phyloP scores from a whole-genome alignment of 2,797 vertebrate genomes.

The Synaphobranchus kaupii region DNA sequence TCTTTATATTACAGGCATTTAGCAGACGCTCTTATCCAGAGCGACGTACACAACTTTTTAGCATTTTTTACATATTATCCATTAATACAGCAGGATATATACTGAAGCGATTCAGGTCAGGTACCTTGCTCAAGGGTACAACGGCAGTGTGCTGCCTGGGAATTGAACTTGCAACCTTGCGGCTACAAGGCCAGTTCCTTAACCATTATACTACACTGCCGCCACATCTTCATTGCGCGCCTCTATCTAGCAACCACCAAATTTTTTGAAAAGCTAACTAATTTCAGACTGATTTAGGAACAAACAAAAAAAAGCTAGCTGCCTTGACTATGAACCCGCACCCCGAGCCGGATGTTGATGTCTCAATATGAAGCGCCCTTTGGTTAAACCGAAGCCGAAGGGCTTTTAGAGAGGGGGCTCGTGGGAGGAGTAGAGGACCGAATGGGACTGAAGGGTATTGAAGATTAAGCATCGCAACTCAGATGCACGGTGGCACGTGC shows the following conservation, averaged over 20 bases:
- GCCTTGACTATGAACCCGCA: neutral
- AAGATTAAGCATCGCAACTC: constrained; percentile 2
- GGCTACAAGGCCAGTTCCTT: too few relatives aligned
- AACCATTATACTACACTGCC: too few relatives aligned
- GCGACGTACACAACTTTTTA: too few relatives aligned
- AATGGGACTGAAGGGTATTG: neutral
- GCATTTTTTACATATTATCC: too few relatives aligned
- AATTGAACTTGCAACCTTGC: too few relatives aligned
- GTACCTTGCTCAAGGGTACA: too few relatives aligned
- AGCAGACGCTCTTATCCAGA: too few relatives aligned
- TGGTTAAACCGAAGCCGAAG: neutral
- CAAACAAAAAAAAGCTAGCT: neutral
- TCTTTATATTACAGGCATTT: too few relatives aligned
- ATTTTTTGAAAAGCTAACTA: neutral
- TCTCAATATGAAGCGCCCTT: neutral
- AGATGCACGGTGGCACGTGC: constrained; percentile 14
- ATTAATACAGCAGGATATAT: too few relatives aligned
- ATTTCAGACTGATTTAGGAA: neutral
- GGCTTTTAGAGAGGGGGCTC: neutral
- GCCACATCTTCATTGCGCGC: neutral
- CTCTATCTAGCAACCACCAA: neutral
- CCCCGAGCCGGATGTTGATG: too few relatives aligned
- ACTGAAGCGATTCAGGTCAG: too few relatives aligned
- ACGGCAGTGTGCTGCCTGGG: too few relatives aligned
- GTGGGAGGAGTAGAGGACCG: neutral